Evolutionary conservation across 2,113 vertebrate genomes (phyloP), one percentile per base, ranked within the genome.

Genomic region (Rhinogobius similis): DNA sequence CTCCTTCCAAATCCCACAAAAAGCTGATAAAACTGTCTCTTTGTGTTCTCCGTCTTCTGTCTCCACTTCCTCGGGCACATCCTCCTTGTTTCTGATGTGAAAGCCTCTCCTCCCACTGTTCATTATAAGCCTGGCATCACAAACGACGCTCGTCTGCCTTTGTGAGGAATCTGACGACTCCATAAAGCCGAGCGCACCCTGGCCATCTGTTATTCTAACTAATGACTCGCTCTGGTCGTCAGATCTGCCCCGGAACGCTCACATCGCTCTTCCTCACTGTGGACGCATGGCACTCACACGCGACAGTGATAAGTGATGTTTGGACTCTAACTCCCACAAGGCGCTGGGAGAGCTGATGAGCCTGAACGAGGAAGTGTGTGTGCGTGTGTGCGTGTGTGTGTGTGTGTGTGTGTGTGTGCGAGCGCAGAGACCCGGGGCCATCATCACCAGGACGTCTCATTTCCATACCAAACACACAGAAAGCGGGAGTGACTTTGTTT

Each of bases 51-150:
- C 59, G 26, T 29, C 24, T 75, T 75, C 27, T 71, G 75, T 74
- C 69, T 69, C 52, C 69, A 23, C n/a, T 61, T 86, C 87, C 84
- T 76, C 72, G 1, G 74, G 88, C 88, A 68, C 72, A 84, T 71
- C 82, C 67, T 84, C 72, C 65, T 87, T 88, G 75, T 86, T 75
- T 83, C 78, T 78, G 36, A 58, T 61, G 38, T 67, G 1, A 32
- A 32, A 32, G 66, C 66, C 44, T 84, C 36, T 80, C 68, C 74
- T 50, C 79, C 81, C 78, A 76, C 78, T 74, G 72, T 72, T 86
- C 86, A 85, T 83, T 13, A 48, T 82, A 72, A 62, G 65, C 52
- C 71, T 48, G 38, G 44, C 46, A 72, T 65, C 72, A 8, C 46
- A 48, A 48, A 48, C 16, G 18, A 18, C n/a, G 20, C 46, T 32